Percentiles rank a stretch among this genome's conserved stretches.
These are phyloP conservation scores for Equus przewalskii DNA, from an alignment of 2,113 vertebrate species.

Conservation along the genomic window DNA sequence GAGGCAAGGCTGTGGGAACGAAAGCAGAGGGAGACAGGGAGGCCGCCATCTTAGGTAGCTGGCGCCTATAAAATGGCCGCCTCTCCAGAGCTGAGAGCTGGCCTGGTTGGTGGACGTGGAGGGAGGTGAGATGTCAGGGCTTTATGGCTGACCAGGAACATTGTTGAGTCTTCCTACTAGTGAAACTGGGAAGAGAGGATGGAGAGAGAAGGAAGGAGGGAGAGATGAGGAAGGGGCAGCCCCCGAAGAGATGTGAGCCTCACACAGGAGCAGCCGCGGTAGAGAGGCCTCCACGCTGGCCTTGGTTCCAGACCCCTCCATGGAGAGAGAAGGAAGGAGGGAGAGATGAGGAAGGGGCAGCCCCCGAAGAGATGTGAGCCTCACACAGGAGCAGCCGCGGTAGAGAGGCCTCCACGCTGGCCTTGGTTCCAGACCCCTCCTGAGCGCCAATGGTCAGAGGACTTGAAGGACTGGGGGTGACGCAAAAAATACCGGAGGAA, in stretches of 20 bases:
- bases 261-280: background rate
- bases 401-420: background rate
- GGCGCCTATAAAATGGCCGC: slow-evolving; percentile 84
- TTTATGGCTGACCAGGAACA: background rate
- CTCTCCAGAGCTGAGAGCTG: background rate
- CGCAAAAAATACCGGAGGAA: fast-evolving
- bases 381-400: background rate
- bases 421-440: background rate
- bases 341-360: background rate
- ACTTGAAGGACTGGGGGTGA: background rate
- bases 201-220: background rate
- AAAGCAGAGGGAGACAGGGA: slow-evolving; percentile 44
- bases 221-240: background rate
- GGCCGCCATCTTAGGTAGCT: slow-evolving; percentile 88
- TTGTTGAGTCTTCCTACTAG: background rate
- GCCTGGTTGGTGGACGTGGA: no score
- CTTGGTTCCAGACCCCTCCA: background rate
- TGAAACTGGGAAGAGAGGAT: background rate
- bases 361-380: background rate
- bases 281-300: background rate
- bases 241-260: background rate
- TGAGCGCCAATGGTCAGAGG: background rate
- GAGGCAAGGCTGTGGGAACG: slow-evolving; percentile 73
- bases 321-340: background rate
- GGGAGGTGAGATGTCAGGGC: fast-evolving